These are phyloP conservation scores for Neopipo cinnamomea DNA, from an alignment of 2,113 vertebrate genomes.

Conservation along the genomic window DNA sequence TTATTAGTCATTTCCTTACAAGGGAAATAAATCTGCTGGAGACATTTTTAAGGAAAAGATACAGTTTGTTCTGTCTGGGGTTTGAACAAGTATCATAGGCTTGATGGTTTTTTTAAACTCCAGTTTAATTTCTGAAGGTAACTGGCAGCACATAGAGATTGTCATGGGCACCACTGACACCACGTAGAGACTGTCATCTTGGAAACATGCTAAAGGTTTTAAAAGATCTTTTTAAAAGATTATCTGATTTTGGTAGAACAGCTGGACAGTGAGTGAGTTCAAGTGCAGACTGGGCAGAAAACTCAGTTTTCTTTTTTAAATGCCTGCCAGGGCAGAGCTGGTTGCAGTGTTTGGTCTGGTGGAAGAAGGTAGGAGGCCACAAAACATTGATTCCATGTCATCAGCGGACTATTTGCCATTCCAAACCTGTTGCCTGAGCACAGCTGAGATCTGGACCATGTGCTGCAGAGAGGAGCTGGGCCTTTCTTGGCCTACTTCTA, in stretches of 20 bases:
- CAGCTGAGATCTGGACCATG: accelerated
- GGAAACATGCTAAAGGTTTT: not conserved
- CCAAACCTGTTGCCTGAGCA: not conserved
- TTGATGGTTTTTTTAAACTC: not conserved
- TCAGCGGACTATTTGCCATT: not conserved
- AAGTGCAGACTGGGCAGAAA: not conserved
- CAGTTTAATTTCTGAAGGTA: not conserved
- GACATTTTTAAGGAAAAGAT: not conserved
- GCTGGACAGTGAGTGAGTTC: not conserved
- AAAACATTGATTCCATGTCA: not conserved
- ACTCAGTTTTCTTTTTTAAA: not conserved
- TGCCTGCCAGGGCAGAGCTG: not conserved
- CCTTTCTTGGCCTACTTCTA: not conserved
- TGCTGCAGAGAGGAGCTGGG: not conserved
- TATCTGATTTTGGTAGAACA: not conserved
- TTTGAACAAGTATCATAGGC: not conserved
- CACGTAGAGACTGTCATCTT: not conserved
- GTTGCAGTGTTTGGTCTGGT: not conserved
- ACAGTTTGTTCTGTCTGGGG: not conserved
- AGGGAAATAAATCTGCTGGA: not conserved
- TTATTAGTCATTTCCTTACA: not conserved
- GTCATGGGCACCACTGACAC: not conserved
- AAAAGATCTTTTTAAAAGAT: not conserved
- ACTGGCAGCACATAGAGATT: not conserved
- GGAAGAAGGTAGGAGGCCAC: not conserved